Evolutionary conservation across 2,113 vertebrate genomes (phyloP), one percentile per base, ranked within the genome.

Genomic region (Camelus bactrianus): DNA sequence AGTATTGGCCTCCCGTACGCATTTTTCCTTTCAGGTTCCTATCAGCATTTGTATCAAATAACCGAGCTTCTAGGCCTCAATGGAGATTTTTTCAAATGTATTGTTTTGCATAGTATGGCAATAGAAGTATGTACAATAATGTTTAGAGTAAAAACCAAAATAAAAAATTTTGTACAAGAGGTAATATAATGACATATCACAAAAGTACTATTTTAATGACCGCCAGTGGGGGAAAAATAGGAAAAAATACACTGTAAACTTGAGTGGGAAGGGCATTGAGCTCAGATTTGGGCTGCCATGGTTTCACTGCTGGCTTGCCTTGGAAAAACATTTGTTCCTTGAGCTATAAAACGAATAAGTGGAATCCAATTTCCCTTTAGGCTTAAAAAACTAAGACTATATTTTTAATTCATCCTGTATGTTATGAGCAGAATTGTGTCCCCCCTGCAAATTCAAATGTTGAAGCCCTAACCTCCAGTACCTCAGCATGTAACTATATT

Each of bases 1-100:
- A 95, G 16, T 50, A 65, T 46, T 83, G 60, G 16, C 24, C 93
- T 72, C 32, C 79, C 82, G 26, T 86, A 54, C 26, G 94, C 64
- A 32, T 69, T 67, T 84, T 89, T 94, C 56, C 67, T 95, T 30
- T 89, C 0, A 19, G 28, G 8, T 80, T 91, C 17, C 77, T 80
- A 76, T 75, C 85, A 80, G 20, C n/a, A 89, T 96, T 97, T 97
- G 24, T 95, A 79, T 75, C 85, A 85, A 95, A 89, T 11, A 76
- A 42, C 9, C 35, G 70, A 84, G 30, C 15, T 89, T 90, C 62
- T 60, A 82, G 46, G 30, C 0, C 54, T 70, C 73, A 12, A 69
- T 48, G 17, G 14, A 94, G 48, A 79, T 2, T 69, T 79, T 93
- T 81, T 8, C 15, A 96, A 82, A 79, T 48, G 30, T 64, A 82